Evolutionary conservation across 1,140 invertebrate genomes (phyloP), one percentile per base, ranked within the genome.

Genomic region (Argopecten irradians): DNA sequence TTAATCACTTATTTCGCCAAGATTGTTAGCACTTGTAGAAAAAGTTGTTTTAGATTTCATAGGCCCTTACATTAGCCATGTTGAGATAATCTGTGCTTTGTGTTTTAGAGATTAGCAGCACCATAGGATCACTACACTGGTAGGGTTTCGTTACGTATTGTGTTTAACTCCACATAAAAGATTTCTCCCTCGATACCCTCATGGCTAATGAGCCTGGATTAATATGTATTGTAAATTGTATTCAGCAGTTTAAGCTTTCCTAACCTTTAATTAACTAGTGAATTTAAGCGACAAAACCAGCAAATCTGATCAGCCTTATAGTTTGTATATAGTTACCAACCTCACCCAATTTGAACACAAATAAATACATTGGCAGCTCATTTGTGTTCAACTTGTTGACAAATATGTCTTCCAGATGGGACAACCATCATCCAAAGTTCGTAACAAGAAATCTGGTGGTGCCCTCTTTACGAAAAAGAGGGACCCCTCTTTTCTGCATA

Each of bases 361-460:
- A 71, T 71, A 71, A 71, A 71, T 71, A 28, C 16, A 71, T n/a
- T 28, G 11, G 22, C 8, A 71, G 8, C 22, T 28, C 55, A 71
- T 28, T 19, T 14, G 22, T 46, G 43, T 46, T 71, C 16, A 71
- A n/a, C 55, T 71, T 71, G 55, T 71, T 71, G 55, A 71, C 55
- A 71, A 71, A 71, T 71, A 71, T 71, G 55, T 71, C 55, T 71
- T 5, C 55, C 55, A 71, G 55, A 71, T 71, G 55, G 55, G 55
- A n/a, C 55, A 71, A n/a, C 22, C 22, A 71, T 71, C 55, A n/a
- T 71, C 55, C 55, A 71, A 71, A 71, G 55, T 71, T 71, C 55
- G 55, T 71, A 71, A 71, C 55, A 71, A 28, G 55, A 71, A 71
- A 71, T 71, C 55, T 71, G 55, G 55, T 16, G 55, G 55, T 71